Evolutionary conservation across 2,888 invertebrate species (phyloP).

Genomic region (Epiblema foenella): DNA sequence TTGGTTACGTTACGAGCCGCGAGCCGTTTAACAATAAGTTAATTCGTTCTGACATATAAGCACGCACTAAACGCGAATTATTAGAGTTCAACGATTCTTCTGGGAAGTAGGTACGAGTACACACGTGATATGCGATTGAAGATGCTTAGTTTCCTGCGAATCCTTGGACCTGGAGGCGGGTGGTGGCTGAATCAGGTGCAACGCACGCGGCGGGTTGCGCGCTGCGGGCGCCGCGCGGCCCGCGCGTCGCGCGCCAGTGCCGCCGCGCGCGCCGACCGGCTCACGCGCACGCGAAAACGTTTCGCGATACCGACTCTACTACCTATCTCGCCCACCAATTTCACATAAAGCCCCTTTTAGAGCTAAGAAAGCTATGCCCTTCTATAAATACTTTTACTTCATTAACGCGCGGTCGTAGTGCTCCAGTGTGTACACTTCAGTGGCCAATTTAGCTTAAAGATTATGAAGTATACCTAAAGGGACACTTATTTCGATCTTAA

Average conservation of each 20-base stretch:
- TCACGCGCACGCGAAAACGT: constrained; percentile 77
- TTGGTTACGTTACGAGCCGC: constrained; percentile 5
- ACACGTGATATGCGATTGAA: constrained; percentile 50
- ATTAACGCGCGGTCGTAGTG: constrained; percentile 54
- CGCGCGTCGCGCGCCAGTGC: constrained; percentile 46
- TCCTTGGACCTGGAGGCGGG: constrained; percentile 60
- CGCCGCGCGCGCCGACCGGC: constrained; percentile 64
- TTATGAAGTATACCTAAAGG: constrained; percentile 50
- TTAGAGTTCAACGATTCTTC: constrained; percentile 45
- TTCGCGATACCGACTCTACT: constrained; percentile 62
- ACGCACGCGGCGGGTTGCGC: constrained; percentile 58
- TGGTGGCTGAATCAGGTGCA: constrained; percentile 71
- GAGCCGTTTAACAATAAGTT: constrained; percentile 36
- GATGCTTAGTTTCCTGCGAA: constrained; percentile 55
- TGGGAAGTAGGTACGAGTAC: constrained; percentile 51
- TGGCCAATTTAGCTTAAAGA: constrained; percentile 55
- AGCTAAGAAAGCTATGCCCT: constrained; percentile 55
- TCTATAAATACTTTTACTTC: constrained; percentile 65
- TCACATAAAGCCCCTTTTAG: constrained; percentile 63
- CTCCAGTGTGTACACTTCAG: constrained; percentile 58
- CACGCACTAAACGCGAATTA: constrained; percentile 29
- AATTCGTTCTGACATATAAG: constrained; percentile 39
- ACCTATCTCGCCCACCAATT: constrained; percentile 48
- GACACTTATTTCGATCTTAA: constrained; percentile 59
- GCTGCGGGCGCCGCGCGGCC: too few species aligned